These are phyloP conservation scores for Lepidotrigona ventralis DNA, from an alignment of 1,140 invertebrate genomes.

Conservation along the genomic window DNA sequence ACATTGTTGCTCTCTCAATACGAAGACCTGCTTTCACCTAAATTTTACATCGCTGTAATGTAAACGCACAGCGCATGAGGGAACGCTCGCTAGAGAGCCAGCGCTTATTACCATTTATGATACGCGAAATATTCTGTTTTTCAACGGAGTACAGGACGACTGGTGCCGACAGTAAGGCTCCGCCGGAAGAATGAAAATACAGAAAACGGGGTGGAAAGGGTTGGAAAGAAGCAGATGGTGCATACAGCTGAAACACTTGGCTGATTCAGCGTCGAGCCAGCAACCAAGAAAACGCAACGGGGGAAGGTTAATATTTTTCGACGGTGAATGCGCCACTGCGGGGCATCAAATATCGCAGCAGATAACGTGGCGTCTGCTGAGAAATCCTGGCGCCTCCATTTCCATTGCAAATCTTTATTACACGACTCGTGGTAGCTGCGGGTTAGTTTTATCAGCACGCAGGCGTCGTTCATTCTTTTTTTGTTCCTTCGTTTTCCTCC, in stretches of 20 bases:
- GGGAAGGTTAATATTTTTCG: constrained; percentile 44
- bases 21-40: not conserved
- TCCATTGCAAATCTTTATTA: constrained; percentile 64
- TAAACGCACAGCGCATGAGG: too few relatives aligned
- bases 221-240: not conserved
- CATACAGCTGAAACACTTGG: not conserved
- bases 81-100: not conserved
- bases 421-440: constrained; percentile 8
- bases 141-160: not conserved
- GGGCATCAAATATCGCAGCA: constrained; percentile 38
- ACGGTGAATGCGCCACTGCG: not conserved
- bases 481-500: too few relatives aligned
- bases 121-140: not conserved
- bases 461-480: constrained; percentile 61
- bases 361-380: constrained; percentile 44
- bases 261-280: not conserved
- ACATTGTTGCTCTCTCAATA: not conserved
- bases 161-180: too few relatives aligned
- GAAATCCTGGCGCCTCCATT: constrained; percentile 40
- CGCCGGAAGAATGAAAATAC: not conserved
- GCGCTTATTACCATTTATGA: not conserved
- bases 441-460: constrained; percentile 59
- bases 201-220: too few relatives aligned
- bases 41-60: not conserved
- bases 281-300: not conserved